phyloP scores from a whole-genome alignment of 2,888 invertebrate species.

The Polietes domitor region DNA sequence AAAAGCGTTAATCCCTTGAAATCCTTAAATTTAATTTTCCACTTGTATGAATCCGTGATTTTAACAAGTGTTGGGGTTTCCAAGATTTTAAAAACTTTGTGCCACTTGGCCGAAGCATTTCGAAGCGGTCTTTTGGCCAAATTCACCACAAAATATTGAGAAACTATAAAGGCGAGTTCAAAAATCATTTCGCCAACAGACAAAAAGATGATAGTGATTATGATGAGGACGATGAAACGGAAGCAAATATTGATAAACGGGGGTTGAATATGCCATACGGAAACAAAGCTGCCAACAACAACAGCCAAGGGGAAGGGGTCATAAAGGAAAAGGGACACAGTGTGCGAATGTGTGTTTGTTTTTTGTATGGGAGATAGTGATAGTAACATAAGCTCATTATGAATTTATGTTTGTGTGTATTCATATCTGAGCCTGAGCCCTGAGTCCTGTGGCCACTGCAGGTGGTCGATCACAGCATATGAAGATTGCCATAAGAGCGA shows the following conservation, averaged over 20 bases:
- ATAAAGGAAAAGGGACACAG: slow-evolving; percentile 26
- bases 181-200: neutral
- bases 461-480: slow-evolving; percentile 66
- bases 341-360: slow-evolving; percentile 14
- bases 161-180: neutral
- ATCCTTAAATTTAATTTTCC: slow-evolving; percentile 81
- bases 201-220: neutral
- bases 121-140: neutral
- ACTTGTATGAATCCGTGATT: slow-evolving; percentile 76
- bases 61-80: slow-evolving; percentile 63
- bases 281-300: slow-evolving; percentile 16
- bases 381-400: slow-evolving; percentile 67
- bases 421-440: neutral
- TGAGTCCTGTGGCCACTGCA: slow-evolving; percentile 60
- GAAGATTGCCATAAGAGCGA: slow-evolving; percentile 52
- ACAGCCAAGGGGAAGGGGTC: neutral
- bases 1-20: slow-evolving; percentile 77
- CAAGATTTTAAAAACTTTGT: slow-evolving; percentile 45
- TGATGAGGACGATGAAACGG: neutral
- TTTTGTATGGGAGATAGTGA: slow-evolving; percentile 54
- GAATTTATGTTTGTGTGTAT: slow-evolving; percentile 44
- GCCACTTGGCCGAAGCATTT: neutral
- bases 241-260: neutral
- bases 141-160: neutral
- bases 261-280: slow-evolving; percentile 19